A percentile compares a stretch with the other conserved stretches of the same genome.
Evolutionary conservation across 2,888 invertebrate species (phyloP).

Genomic region (Isotomurus palustris): DNA sequence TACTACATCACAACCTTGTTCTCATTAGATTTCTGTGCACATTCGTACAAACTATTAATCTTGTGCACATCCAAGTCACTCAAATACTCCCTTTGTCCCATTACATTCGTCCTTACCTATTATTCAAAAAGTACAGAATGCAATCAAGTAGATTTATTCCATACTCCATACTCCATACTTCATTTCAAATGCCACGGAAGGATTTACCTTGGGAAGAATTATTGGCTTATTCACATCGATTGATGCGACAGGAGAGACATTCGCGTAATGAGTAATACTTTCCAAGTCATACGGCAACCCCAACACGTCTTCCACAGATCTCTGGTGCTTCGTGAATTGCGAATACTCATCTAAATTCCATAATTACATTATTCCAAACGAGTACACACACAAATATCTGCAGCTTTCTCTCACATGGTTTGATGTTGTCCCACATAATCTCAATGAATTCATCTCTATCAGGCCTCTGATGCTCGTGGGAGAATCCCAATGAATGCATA

Average conservation of each 20-base stretch:
- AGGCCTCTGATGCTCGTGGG: constrained; percentile 45
- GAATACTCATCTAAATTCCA: constrained; percentile 4
- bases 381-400: not conserved
- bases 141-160: too few relatives aligned
- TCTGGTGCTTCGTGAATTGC: constrained; percentile 15
- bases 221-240: constrained; percentile 25
- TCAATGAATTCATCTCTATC: constrained; percentile 42
- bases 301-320: constrained; percentile 8
- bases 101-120: not conserved
- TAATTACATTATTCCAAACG: not conserved
- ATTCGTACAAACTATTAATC: constrained; percentile 4
- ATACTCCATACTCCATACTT: not conserved
- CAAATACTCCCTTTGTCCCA: constrained; percentile 4
- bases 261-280: constrained; percentile 37
- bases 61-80: constrained; percentile 1
- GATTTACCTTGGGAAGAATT: constrained; percentile 25
- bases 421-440: constrained; percentile 43
- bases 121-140: not conserved
- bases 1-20: too few relatives aligned
- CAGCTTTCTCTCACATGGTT: constrained; percentile 10
- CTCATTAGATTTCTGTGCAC: too few relatives aligned
- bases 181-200: too few relatives aligned
- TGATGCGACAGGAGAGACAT: constrained; percentile 22
- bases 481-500: constrained; percentile 43
- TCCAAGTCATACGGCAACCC: constrained; percentile 36